Conservation (phyloP, 2,888 invertebrate genomes). For the Dolomedes plantarius region DNA sequence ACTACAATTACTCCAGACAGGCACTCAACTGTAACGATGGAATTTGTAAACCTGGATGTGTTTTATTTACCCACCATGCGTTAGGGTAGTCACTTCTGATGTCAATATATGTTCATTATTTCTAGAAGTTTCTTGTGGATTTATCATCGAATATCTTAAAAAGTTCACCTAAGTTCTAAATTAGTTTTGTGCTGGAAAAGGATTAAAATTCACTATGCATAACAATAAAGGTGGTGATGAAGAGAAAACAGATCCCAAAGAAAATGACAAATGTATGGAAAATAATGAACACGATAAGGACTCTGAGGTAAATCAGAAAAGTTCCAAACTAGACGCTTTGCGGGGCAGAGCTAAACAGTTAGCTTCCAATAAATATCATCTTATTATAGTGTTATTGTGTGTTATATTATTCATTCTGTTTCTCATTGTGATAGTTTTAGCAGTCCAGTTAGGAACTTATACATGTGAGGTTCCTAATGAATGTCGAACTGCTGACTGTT, state of each 20-base stretch:
- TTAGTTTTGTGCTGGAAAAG: not conserved
- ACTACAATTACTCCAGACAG: not conserved
- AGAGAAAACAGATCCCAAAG: conserved; percentile 72
- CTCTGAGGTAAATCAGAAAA: conserved; percentile 50
- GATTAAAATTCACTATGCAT: conserved; percentile 30
- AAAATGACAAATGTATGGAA: conserved; percentile 70
- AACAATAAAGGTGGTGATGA: conserved; percentile 65
- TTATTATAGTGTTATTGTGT: conserved; percentile 62
- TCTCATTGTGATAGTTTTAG: conserved; percentile 78
- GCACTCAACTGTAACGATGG: conserved; percentile 12
- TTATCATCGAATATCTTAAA: too few relatives aligned
- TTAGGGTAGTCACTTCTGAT: not conserved
- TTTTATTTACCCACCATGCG: conserved; percentile 37
- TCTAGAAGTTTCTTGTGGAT: too few relatives aligned
- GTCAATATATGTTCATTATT: not conserved
- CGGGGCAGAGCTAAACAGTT: conserved; percentile 62
- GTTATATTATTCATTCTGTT: conserved; percentile 77
- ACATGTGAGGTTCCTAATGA: conserved; percentile 78
- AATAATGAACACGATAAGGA: conserved; percentile 63
- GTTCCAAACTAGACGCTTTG: conserved; percentile 40
- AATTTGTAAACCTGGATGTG: not conserved
- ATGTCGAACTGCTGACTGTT: conserved; percentile 79
- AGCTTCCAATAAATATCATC: conserved; percentile 48
- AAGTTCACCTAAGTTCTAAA: too few relatives aligned
- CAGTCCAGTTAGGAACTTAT: conserved; percentile 78